Base-by-base conservation (phyloP, 2,113 vertebrate genomes). In the Hassar affinis region DNA sequence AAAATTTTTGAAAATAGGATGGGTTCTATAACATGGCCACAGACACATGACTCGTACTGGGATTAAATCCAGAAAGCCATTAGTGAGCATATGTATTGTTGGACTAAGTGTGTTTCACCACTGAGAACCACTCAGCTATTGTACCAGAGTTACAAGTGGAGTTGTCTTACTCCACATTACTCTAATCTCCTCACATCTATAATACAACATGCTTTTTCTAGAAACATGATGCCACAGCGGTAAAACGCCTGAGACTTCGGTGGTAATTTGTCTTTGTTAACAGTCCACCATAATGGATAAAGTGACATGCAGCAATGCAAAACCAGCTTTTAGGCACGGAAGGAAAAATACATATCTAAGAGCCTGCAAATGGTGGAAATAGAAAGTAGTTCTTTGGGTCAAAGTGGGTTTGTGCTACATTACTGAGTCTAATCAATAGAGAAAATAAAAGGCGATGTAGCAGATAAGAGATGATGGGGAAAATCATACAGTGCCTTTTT, bases 241-340 rank as follows among this genome's bases (percentile, higher is more conserved):
- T 86, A 80, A 84, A 77, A 85, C 74, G 74, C 81, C 80, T 80
- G 72, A 88, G 74, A 77, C 83, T 84, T 51, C 59, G 75, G 75
- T 35, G 59, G 83, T 78, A 85, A 91, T 89, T 85, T 79, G 85
- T 86, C 85, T 90, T 79, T 82, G 82, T 88, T 84, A 87, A 79
- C 27, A 45, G 64, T 77, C 42, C 51, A 42, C 75, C 62, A 81
- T 49, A 56, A 83, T 66, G 87, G 89, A 90, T 91, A 85, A 86
- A 85, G 84, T 87, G 79, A 88, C 84, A 87, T 49, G 20, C 22
- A 38, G 79, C 54, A 84, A 86, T 68, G 83, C 82, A 87, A 81
- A 84, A 84, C 86, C 83, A 7, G 72, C 57, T 75, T 84, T 71
- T 83, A 88, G 45, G 76, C 85, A 82, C 83, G 82, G 71, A 64